phyloP scores from a whole-genome alignment of 2,113 vertebrate genomes.

The Sinocyclocheilus anshuiensis region DNA sequence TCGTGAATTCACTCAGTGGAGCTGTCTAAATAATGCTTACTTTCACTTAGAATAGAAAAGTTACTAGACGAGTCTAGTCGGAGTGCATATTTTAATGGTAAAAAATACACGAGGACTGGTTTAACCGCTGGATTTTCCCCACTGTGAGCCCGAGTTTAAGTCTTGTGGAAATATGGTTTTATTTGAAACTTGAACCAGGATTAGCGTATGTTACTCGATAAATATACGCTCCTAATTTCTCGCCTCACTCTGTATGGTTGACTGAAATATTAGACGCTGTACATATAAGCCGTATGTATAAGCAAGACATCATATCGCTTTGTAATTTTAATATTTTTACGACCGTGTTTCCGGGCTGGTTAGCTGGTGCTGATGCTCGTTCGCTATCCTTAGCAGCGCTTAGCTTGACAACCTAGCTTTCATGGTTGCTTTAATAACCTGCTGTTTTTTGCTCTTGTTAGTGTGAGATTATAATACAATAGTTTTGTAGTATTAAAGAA shows the following conservation, averaged over 20 bases:
- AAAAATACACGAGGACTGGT: neutral
- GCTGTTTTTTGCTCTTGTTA: neutral
- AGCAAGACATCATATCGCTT: neutral
- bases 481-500: neutral
- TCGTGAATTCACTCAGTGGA: conserved; percentile 47
- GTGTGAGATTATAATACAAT: neutral
- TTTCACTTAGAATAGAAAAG: conserved; percentile 33
- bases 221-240: conserved; percentile 3
- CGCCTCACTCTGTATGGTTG: neutral
- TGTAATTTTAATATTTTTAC: neutral
- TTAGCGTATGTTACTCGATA: conserved; percentile 22
- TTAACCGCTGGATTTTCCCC: conserved; percentile 18
- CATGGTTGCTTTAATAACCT: no score
- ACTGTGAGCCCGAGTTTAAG: conserved; percentile 36
- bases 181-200: conserved; percentile 50
- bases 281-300: conserved; percentile 5
- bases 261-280: neutral
- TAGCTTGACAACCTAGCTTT: neutral
- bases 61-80: conserved; percentile 16
- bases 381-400: neutral
- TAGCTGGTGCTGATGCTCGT: conserved; percentile 4
- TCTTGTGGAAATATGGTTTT: conserved; percentile 49
- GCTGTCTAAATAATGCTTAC: conserved; percentile 41
- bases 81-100: neutral
- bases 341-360: neutral